These are phyloP conservation scores for Echinarachnius parma DNA, from an alignment of 53 echinoderm and acorn worm species.

Conservation along the genomic window DNA sequence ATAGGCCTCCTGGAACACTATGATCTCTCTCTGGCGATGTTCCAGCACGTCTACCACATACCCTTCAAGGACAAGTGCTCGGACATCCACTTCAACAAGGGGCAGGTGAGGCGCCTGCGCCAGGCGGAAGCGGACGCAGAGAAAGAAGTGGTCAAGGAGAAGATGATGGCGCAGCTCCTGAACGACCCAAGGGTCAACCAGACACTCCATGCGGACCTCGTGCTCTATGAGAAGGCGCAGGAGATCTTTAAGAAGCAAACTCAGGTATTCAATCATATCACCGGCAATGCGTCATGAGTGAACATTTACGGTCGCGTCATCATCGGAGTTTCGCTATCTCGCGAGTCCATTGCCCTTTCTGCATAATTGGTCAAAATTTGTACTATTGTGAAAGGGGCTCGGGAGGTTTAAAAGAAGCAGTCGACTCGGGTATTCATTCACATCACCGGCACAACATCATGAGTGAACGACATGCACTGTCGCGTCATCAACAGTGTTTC, in stretches of 20 bases:
- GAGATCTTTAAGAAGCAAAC: constrained; percentile 43
- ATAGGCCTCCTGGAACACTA: constrained; percentile 81
- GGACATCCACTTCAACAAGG: constrained; percentile 46
- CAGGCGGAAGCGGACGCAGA: constrained; percentile 33
- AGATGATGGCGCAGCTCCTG: constrained; percentile 40
- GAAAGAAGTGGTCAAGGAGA: constrained; percentile 8
- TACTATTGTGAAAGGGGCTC: no score
- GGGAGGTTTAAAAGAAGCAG: no score
- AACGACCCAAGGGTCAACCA: constrained; percentile 48
- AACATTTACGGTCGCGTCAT: not conserved
- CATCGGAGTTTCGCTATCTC: no score
- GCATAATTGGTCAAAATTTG: no score
- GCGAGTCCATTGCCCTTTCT: no score
- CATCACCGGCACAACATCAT: no score
- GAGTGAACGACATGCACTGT: no score
- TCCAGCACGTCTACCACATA: constrained; percentile 71
- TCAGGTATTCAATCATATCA: constrained; percentile 28
- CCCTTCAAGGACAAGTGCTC: constrained; percentile 70
- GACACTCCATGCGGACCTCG: constrained; percentile 46
- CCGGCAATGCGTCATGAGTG: not conserved
- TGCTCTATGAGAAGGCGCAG: constrained; percentile 48
- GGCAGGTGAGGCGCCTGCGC: constrained; percentile 24
- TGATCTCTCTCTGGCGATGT: constrained; percentile 70
- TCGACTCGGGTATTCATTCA: no score
- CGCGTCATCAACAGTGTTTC: no score